Evolutionary conservation across 1,140 invertebrate genomes (phyloP).

Genomic region (Plutomurus gul): DNA sequence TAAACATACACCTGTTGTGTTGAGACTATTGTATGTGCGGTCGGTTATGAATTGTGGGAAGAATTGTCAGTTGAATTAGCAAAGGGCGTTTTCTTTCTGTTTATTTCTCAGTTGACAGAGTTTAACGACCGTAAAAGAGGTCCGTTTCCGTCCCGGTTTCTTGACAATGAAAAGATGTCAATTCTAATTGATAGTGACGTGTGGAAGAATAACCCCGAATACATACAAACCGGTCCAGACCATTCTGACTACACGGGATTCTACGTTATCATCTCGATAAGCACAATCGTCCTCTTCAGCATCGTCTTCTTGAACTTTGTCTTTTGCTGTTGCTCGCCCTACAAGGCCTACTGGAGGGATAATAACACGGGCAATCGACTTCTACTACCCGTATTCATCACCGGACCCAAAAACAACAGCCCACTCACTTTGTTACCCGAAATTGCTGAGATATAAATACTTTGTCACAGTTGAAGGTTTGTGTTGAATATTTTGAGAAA

Average conservation of each 20-base stretch:
- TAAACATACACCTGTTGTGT: no score
- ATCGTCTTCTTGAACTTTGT: conserved; percentile 75
- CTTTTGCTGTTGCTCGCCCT: conserved; percentile 76
- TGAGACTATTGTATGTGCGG: neutral
- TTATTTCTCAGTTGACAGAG: no score
- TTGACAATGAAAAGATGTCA: conserved; percentile 52
- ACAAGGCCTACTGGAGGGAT: conserved; percentile 79
- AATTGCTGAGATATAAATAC: conserved; percentile 29
- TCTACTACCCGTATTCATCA: neutral
- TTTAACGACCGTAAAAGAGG: no score
- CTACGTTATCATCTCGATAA: conserved; percentile 77
- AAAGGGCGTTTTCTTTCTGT: neutral
- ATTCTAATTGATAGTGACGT: conserved; percentile 68
- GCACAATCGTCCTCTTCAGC: conserved; percentile 69
- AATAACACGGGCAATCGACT: conserved; percentile 69
- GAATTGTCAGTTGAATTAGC: neutral
- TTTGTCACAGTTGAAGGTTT: conserved; percentile 83
- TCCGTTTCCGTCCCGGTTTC: neutral
- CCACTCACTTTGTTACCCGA: neutral
- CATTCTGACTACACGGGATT: conserved; percentile 67
- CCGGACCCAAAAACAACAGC: conserved; percentile 65
- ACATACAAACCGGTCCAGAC: conserved; percentile 64
- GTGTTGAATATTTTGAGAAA: no score
- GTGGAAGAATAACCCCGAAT: conserved; percentile 70
- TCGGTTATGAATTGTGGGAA: no score